Conservation (phyloP, 2,888 invertebrate species). For the Drosophila neoperkinsi region DNA sequence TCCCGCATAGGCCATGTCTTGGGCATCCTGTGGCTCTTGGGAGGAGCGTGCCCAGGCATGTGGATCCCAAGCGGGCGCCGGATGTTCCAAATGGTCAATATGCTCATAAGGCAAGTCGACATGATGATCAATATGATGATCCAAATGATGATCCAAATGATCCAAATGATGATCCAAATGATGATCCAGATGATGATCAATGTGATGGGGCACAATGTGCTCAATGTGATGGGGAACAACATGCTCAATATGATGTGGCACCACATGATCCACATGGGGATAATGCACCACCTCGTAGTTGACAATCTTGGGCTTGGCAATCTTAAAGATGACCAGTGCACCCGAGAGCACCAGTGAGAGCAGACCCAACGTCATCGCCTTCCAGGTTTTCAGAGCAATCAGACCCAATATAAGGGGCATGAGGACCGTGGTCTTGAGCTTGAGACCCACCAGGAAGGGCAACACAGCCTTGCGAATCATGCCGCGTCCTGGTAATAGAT, state of each 20-base stretch:
- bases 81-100: conserved; percentile 86
- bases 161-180: conserved; percentile 85
- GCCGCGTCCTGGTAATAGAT: conserved; percentile 88
- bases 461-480: conserved; percentile 93
- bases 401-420: conserved; percentile 92
- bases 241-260: conserved; percentile 83
- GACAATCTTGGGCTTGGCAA: conserved; percentile 93
- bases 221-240: conserved; percentile 83
- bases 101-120: conserved; percentile 85
- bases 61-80: conserved; percentile 85
- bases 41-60: conserved; percentile 88
- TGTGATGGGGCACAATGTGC: conserved; percentile 85
- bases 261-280: conserved; percentile 86
- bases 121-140: conserved; percentile 84
- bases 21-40: conserved; percentile 85
- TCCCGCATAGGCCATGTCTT: conserved; percentile 84
- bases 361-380: conserved; percentile 93
- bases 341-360: conserved; percentile 93
- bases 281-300: conserved; percentile 95
- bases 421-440: conserved; percentile 93
- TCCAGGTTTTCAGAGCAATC: conserved; percentile 95
- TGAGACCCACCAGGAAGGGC: conserved; percentile 93
- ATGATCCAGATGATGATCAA: conserved; percentile 85
- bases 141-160: conserved; percentile 81
- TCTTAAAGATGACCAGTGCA: conserved; percentile 94